These are phyloP conservation scores for Sphaeramia orbicularis DNA, from an alignment of 2,797 vertebrate genomes.

Conservation along the genomic window DNA sequence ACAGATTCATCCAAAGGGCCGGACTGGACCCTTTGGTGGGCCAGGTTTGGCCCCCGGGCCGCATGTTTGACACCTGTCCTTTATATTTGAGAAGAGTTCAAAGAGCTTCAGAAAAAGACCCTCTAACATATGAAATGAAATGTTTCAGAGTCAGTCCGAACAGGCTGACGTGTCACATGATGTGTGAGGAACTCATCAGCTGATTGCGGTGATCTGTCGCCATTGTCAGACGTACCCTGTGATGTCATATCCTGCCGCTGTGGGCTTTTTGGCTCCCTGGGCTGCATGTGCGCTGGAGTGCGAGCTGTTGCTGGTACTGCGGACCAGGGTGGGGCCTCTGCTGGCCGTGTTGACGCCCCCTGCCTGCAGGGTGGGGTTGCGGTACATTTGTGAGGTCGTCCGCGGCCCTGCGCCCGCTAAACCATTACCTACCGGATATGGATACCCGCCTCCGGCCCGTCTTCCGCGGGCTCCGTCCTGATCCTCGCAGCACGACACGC, in stretches of 20 bases:
- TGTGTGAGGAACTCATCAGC: no score
- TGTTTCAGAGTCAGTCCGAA: no score
- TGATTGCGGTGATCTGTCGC: neutral
- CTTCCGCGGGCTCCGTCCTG: slow-evolving; percentile 47
- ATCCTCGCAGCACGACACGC: slow-evolving; percentile 86
- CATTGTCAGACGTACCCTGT: slow-evolving; percentile 85
- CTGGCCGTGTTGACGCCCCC: slow-evolving; percentile 18
- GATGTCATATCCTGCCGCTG: slow-evolving; percentile 82
- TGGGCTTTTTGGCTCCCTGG: slow-evolving; percentile 62
- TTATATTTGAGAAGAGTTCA: no score
- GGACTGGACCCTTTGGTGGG: no score
- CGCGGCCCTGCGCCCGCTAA: slow-evolving; percentile 25
- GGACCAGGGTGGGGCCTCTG: slow-evolving; percentile 65
- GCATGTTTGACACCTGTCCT: no score
- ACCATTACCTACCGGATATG: slow-evolving; percentile 79
- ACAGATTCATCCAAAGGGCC: no score
- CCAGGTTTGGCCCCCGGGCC: no score
- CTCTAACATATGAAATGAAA: no score
- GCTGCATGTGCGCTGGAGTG: slow-evolving; percentile 31
- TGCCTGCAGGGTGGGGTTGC: slow-evolving; percentile 73
- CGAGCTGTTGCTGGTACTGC: slow-evolving; percentile 65
- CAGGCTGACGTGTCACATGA: no score
- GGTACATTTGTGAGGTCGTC: slow-evolving; percentile 75
- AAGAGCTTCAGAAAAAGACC: no score
- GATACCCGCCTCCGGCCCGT: slow-evolving; percentile 60